Conservation (phyloP, 2,888 invertebrate genomes). For the Bellardia pandia region DNA sequence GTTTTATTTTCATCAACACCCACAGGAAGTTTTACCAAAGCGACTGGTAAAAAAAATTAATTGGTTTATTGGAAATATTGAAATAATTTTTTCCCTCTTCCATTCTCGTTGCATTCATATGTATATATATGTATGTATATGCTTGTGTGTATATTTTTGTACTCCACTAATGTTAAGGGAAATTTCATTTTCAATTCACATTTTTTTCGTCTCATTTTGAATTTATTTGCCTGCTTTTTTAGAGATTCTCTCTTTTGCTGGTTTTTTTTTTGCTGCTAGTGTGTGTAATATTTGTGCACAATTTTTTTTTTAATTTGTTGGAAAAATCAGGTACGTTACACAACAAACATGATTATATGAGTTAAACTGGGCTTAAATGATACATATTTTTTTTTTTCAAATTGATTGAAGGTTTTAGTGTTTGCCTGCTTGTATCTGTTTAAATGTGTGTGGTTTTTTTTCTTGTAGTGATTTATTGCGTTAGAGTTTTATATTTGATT, state of each 20-base stretch:
- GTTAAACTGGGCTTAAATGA: slow-evolving; percentile 55
- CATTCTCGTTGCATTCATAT: not conserved
- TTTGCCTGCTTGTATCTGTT: not conserved
- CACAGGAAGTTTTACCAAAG: slow-evolving; percentile 35
- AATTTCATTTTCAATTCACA: slow-evolving; percentile 59
- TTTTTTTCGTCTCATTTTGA: slow-evolving; percentile 34
- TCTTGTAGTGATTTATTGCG: slow-evolving; percentile 50
- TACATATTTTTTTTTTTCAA: slow-evolving; percentile 39
- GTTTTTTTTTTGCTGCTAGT: not conserved
- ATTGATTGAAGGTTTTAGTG: slow-evolving; percentile 46
- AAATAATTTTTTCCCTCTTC: slow-evolving; percentile 57
- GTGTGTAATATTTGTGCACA: not conserved
- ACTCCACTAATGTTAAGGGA: slow-evolving; percentile 25
- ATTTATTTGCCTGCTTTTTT: slow-evolving; percentile 39
- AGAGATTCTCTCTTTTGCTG: slow-evolving; percentile 33
- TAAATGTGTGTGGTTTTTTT: not conserved
- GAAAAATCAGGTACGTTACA: slow-evolving; percentile 57
- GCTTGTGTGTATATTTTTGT: not conserved
- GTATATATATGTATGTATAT: not conserved
- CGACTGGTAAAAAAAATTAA: slow-evolving; percentile 63
- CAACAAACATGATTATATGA: slow-evolving; percentile 55
- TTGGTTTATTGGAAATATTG: slow-evolving; percentile 74
- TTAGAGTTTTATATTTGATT: slow-evolving; percentile 45
- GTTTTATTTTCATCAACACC: slow-evolving; percentile 4
- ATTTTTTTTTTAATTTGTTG: slow-evolving; percentile 27